Evolutionary conservation across 2,113 vertebrate genomes (phyloP).

Genomic region (Campylomormyrus tamandua): DNA sequence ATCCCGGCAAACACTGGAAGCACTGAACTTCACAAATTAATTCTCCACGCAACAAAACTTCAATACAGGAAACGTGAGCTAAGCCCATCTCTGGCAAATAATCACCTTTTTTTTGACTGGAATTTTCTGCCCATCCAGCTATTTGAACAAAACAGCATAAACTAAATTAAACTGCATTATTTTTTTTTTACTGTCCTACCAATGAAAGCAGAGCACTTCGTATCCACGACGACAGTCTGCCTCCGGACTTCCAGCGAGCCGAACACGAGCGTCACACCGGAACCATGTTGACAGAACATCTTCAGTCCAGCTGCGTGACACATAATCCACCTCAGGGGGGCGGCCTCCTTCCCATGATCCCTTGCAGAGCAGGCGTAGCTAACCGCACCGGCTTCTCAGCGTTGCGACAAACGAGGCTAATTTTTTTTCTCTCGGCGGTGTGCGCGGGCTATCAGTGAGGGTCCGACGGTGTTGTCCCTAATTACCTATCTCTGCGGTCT

Average conservation of each 20-base stretch:
- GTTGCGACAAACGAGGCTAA: conserved; percentile 58
- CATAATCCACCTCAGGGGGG: conserved; percentile 70
- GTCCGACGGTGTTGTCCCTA: conserved; percentile 96
- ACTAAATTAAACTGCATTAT: background rate
- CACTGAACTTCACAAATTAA: conserved; percentile 21
- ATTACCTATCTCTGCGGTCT: conserved; percentile 97
- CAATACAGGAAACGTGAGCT: background rate
- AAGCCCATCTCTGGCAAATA: background rate
- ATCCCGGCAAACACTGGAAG: conserved; percentile 21
- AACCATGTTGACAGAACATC: conserved; percentile 69
- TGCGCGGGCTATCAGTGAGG: conserved; percentile 90
- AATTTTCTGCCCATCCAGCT: background rate
- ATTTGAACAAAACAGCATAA: background rate
- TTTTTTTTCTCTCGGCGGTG: conserved; percentile 50
- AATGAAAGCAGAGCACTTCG: conserved; percentile 14
- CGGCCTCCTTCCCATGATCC: conserved; percentile 62
- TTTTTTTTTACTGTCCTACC: background rate
- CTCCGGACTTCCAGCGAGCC: conserved; percentile 61
- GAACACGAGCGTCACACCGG: conserved; percentile 64
- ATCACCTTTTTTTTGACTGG: background rate
- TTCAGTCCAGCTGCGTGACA: conserved; percentile 68
- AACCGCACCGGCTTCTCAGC: conserved; percentile 58
- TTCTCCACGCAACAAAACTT: background rate
- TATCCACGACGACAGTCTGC: conserved; percentile 28
- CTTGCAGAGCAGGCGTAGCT: conserved; percentile 55